Evolutionary conservation across 2,888 invertebrate species (phyloP).

Genomic region (Diadromus collaris): DNA sequence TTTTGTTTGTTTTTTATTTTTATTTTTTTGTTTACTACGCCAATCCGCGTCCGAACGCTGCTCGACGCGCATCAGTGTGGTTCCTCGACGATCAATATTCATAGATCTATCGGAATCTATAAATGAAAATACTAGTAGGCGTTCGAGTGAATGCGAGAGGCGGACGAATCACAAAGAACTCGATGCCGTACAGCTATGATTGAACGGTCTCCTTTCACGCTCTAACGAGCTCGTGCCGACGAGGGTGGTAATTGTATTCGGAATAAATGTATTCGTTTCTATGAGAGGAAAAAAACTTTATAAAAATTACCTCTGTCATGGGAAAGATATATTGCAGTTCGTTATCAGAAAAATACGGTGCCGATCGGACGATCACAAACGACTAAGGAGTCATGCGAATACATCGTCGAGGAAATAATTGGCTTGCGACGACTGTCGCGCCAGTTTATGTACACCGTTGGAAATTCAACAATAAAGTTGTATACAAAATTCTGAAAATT

Average conservation of each 20-base stretch:
- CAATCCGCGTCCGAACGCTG: conserved; percentile 16
- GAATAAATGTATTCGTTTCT: background rate
- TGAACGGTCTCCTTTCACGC: conserved; percentile 19
- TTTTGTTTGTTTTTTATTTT: background rate
- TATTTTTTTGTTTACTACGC: conserved; percentile 10
- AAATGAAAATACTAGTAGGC: background rate
- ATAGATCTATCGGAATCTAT: conserved; percentile 34
- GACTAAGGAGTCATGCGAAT: background rate
- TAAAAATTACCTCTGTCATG: background rate
- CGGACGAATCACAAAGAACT: conserved; percentile 4
- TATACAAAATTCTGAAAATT: too few relatives aligned
- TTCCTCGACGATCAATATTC: conserved; percentile 36
- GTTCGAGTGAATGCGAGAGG: conserved; percentile 16
- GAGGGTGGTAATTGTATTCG: background rate
- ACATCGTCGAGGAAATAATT: background rate
- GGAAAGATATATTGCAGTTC: background rate
- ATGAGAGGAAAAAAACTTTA: background rate
- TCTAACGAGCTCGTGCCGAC: background rate
- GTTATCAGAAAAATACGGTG: background rate
- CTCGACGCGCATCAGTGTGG: conserved; percentile 1
- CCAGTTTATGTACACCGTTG: too few relatives aligned
- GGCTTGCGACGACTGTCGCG: too few relatives aligned
- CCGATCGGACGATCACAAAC: background rate
- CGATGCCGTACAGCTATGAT: conserved; percentile 29
- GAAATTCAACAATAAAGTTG: too few relatives aligned